These are phyloP conservation scores for Drosophila buzzatii DNA, from an alignment of 2,888 invertebrate genomes.

Conservation along the genomic window DNA sequence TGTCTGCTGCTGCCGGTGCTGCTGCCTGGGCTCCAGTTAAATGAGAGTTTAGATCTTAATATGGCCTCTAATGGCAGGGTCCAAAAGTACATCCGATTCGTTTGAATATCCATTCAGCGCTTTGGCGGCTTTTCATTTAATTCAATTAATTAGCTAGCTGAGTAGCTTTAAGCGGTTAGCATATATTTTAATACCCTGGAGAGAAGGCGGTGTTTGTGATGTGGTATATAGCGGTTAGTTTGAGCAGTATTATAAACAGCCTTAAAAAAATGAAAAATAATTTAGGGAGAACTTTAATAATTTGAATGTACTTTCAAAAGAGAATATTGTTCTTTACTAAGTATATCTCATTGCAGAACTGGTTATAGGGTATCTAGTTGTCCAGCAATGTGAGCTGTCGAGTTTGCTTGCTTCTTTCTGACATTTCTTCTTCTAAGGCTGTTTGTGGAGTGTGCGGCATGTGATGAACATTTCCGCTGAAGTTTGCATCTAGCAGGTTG, in stretches of 20 bases:
- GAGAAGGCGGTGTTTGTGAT: too few species aligned
- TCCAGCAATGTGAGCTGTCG: neutral
- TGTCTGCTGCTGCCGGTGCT: neutral
- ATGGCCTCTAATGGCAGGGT: slow-evolving; percentile 60
- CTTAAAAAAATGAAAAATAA: neutral
- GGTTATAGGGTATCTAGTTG: neutral
- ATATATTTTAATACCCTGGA: slow-evolving; percentile 9
- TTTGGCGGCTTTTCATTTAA: slow-evolving; percentile 63
- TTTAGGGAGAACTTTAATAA: neutral
- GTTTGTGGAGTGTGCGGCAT: slow-evolving; percentile 43
- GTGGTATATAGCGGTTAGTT: neutral
- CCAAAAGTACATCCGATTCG: slow-evolving; percentile 35
- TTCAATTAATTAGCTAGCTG: slow-evolving; percentile 71
- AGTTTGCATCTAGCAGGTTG: slow-evolving; percentile 36
- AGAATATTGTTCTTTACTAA: neutral
- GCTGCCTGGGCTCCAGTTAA: slow-evolving; percentile 41
- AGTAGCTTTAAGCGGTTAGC: slow-evolving; percentile 39
- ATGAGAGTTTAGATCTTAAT: slow-evolving; percentile 38
- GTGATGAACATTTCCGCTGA: slow-evolving; percentile 76
- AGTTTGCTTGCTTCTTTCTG: slow-evolving; percentile 1
- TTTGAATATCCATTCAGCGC: slow-evolving; percentile 20
- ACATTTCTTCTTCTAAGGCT: slow-evolving; percentile 3
- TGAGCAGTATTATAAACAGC: neutral
- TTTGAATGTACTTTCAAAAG: neutral
- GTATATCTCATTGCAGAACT: neutral